phyloP scores from a whole-genome alignment of 1,140 invertebrate species.

The Lepidurus arcticus region DNA sequence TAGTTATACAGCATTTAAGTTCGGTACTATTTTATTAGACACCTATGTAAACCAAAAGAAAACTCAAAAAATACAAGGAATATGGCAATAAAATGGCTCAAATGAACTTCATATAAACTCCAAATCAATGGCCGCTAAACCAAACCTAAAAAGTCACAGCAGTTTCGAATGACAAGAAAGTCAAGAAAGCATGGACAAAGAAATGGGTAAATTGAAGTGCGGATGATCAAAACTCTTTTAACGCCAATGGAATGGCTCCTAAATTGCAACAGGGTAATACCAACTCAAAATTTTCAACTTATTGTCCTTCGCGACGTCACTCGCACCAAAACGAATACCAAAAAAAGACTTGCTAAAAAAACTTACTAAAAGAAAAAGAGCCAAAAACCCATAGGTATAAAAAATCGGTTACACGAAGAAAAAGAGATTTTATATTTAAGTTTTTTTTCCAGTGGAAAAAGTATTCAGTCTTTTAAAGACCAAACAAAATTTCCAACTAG shows the following conservation, averaged over 20 bases:
- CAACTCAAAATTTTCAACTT: neutral
- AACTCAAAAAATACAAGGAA: neutral
- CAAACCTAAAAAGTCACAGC: constrained; percentile 9
- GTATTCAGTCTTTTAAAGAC: neutral
- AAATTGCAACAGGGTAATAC: neutral
- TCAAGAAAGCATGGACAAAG: constrained; percentile 19
- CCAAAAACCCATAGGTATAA: neutral
- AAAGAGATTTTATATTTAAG: neutral
- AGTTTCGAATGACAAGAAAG: constrained; percentile 17
- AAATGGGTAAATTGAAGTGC: neutral
- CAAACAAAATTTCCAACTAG: neutral
- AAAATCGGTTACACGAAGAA: constrained; percentile 1
- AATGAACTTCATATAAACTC: constrained; percentile 3
- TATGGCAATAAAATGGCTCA: neutral
- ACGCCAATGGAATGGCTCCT: constrained; percentile 4
- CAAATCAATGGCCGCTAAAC: constrained; percentile 7
- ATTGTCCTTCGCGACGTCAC: neutral
- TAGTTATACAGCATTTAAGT: too few species aligned
- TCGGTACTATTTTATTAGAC: neutral
- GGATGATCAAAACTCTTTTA: constrained; percentile 1
- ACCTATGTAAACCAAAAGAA: neutral
- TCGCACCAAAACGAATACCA: neutral
- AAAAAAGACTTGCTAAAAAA: neutral
- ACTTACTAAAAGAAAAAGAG: neutral
- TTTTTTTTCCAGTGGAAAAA: neutral